A percentile compares a stretch with the other conserved stretches of the same genome.
Evolutionary conservation across 37 sponge, comb jelly and placozoan species (phyloP).

Genomic region (Agelas oroides): DNA sequence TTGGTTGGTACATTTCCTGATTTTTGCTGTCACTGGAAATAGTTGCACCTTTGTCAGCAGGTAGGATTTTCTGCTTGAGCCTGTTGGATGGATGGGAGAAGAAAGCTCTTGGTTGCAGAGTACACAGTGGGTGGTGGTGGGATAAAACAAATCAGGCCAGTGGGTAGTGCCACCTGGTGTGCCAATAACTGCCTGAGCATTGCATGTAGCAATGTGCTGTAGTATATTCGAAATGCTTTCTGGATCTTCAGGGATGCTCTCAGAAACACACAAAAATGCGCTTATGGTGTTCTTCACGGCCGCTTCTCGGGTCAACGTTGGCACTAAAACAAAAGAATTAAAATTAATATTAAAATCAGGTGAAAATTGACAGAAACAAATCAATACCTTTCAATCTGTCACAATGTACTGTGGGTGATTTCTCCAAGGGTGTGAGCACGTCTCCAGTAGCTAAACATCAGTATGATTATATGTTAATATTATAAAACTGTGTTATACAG

Average conservation of each 20-base stretch:
- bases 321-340: not conserved
- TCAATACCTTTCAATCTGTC: no score
- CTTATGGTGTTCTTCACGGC: slow-evolving; percentile 7
- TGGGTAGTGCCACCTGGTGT: not conserved
- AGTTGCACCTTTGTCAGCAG: slow-evolving; percentile 4
- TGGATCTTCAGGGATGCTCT: not conserved
- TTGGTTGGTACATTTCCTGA: slow-evolving; percentile 6
- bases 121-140: not conserved
- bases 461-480: no score
- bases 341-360: not conserved
- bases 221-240: slow-evolving; percentile 1
- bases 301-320: not conserved
- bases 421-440: no score
- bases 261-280: not conserved
- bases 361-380: not conserved
- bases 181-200: not conserved
- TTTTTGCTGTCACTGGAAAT: not conserved
- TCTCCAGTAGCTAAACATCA: no score
- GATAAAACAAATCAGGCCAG: not conserved
- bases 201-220: not conserved
- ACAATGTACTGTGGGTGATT: no score
- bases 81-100: not conserved
- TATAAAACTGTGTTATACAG: no score
- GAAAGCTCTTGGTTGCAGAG: slow-evolving; percentile 12
- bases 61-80: not conserved